These are phyloP conservation scores for Ctena decussata DNA, from an alignment of 2,888 invertebrate species.

Conservation along the genomic window DNA sequence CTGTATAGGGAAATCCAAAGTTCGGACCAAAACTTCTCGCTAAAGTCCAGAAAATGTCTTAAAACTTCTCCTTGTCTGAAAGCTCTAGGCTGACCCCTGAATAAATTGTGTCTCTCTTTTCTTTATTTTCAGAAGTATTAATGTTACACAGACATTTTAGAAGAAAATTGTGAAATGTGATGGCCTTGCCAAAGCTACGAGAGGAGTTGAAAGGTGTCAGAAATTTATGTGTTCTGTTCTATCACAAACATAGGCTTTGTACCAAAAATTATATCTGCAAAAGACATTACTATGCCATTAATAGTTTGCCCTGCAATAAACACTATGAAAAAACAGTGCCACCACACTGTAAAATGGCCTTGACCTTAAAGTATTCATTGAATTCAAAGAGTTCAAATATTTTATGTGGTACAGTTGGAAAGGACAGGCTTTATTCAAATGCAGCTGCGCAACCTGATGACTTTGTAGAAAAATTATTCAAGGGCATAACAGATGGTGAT, in stretches of 20 bases:
- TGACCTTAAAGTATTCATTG: background rate
- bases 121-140: too few relatives aligned
- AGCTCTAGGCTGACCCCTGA: too few relatives aligned
- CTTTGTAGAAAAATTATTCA: conserved; percentile 38
- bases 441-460: background rate
- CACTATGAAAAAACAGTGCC: too few relatives aligned
- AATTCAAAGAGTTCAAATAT: background rate
- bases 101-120: too few relatives aligned
- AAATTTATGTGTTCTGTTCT: background rate
- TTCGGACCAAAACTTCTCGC: too few relatives aligned
- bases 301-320: too few relatives aligned
- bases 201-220: background rate
- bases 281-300: background rate
- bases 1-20: too few relatives aligned
- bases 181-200: background rate
- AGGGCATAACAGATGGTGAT: conserved; percentile 79
- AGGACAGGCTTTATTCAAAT: background rate
- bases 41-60: too few relatives aligned
- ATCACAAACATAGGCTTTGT: background rate
- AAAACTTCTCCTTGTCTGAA: too few relatives aligned
- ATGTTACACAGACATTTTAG: too few relatives aligned
- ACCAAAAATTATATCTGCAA: background rate
- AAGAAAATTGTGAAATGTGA: background rate
- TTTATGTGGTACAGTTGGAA: background rate
- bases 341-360: too few relatives aligned